Conservation (phyloP, 1,140 invertebrate genomes). For the Maconellicoccus hirsutus region DNA sequence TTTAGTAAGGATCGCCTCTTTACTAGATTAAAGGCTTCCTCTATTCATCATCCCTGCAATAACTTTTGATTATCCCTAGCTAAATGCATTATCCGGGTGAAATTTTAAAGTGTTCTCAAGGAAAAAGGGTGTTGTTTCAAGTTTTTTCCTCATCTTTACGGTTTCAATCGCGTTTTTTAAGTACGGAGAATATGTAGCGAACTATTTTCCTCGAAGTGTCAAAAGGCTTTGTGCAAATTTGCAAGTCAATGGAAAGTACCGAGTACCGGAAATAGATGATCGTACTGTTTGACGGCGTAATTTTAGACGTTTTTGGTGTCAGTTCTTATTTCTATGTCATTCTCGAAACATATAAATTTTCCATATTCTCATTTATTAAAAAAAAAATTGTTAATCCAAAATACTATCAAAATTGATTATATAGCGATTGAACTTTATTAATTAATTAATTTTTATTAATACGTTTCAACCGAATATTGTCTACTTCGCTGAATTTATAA, state of each 20-base stretch:
- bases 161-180: background rate
- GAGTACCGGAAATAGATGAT: background rate
- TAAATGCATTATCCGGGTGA: conserved; percentile 18
- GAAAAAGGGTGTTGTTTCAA: background rate
- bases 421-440: too few species aligned
- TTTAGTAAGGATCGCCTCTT: conserved; percentile 19
- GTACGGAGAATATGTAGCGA: background rate
- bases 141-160: background rate
- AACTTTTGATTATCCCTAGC: conserved; percentile 16
- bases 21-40: conserved; percentile 17
- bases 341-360: too few species aligned
- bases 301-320: background rate
- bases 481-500: too few species aligned
- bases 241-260: background rate
- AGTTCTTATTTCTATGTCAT: too few species aligned
- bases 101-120: background rate
- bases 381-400: too few species aligned
- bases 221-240: background rate
- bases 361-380: too few species aligned
- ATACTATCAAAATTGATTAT: too few species aligned
- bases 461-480: too few species aligned
- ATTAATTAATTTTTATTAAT: too few species aligned
- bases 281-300: background rate
- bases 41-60: conserved; percentile 18
- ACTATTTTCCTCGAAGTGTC: background rate